Evolutionary conservation across 2,113 vertebrate species (phyloP).

Genomic region (Nibea coibor): DNA sequence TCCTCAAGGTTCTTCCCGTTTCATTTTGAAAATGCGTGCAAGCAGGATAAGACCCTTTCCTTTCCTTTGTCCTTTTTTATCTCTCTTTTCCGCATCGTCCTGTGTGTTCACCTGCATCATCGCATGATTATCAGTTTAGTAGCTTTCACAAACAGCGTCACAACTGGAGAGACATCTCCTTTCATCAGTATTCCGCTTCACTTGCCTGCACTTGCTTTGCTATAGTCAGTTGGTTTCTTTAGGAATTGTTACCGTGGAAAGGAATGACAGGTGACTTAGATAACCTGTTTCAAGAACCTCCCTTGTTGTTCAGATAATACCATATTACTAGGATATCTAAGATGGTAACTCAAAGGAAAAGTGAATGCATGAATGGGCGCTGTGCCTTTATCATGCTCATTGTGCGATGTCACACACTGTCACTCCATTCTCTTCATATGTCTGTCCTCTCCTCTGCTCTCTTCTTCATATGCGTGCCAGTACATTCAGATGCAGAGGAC

Average conservation of each 20-base stretch:
- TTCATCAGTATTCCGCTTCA: constrained; percentile 10
- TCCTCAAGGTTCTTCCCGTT: not conserved
- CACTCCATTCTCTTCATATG: not conserved
- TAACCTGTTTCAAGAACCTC: not conserved
- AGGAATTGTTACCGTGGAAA: constrained; percentile 16
- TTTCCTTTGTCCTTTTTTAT: no score
- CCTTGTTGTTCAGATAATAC: not conserved
- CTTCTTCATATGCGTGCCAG: not conserved
- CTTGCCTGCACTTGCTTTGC: constrained; percentile 35
- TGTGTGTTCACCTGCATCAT: not conserved
- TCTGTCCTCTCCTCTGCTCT: not conserved
- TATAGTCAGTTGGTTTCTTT: not conserved
- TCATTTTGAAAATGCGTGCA: constrained; percentile 21
- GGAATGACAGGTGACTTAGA: constrained; percentile 4
- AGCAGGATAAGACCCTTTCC: not conserved
- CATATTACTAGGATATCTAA: not conserved
- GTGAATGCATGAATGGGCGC: not conserved
- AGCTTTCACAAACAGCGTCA: not conserved
- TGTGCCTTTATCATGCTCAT: not conserved
- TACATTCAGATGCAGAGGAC: not conserved
- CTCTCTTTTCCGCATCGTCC: not conserved
- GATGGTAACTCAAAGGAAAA: not conserved
- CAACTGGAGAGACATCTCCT: constrained; percentile 8
- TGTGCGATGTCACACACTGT: not conserved
- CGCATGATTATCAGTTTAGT: constrained; percentile 4